Evolutionary conservation across 2,888 invertebrate genomes (phyloP).

Genomic region (Cordilura impudica): DNA sequence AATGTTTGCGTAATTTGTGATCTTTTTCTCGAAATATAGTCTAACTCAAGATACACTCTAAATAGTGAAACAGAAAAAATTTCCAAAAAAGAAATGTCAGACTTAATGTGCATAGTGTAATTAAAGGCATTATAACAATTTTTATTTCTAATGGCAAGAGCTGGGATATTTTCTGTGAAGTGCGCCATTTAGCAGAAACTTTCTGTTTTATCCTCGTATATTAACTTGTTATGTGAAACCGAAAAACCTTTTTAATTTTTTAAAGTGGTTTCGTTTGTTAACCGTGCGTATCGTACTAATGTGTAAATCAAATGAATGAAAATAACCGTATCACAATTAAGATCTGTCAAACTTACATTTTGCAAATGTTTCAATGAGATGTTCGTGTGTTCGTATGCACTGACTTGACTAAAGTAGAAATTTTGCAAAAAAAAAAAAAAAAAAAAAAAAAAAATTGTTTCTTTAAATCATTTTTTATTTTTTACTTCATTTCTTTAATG

Average conservation of each 20-base stretch:
- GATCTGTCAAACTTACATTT: conserved; percentile 50
- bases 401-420: conserved; percentile 52
- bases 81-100: too few species aligned
- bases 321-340: conserved; percentile 51
- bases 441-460: conserved; percentile 32
- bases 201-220: too few species aligned
- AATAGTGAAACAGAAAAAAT: too few species aligned
- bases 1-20: too few species aligned
- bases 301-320: conserved; percentile 30
- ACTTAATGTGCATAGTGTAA: too few species aligned
- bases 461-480: conserved; percentile 13
- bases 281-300: conserved; percentile 70
- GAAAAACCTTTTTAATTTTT: conserved; percentile 76
- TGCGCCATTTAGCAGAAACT: too few species aligned
- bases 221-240: conserved; percentile 64
- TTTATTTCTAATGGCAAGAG: too few species aligned
- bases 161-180: too few species aligned
- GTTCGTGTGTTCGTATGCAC: not conserved
- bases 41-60: too few species aligned
- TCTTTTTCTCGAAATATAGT: too few species aligned
- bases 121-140: too few species aligned
- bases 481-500: conserved; percentile 39
- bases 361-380: not conserved
- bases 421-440: conserved; percentile 52
- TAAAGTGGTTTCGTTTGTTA: conserved; percentile 76